Base-by-base conservation (phyloP, 2,797 vertebrate species). In the Merluccius polli region DNA sequence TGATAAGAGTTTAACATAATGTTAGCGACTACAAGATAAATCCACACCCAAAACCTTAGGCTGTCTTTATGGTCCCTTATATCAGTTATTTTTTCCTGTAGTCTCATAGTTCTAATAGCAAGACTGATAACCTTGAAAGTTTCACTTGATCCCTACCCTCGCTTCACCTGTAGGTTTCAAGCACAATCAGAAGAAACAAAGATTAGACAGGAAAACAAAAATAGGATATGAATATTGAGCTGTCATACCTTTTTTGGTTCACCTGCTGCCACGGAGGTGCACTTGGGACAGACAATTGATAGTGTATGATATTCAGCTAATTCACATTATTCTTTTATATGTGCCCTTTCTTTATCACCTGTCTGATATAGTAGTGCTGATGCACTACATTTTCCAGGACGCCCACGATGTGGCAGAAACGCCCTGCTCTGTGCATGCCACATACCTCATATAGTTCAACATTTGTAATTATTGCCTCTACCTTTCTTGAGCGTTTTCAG, bases 321-420 rank as follows among this genome's bases (percentile, higher is more conserved):
- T 88, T 83, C 33, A 67, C 41, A 85, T 76, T 77, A 87, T 85
- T 86, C 74, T 75, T 87, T 89, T 85, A 86, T 87, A 82, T n/a
- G 16, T 78, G 59, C 70, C 65, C 44, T 69, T n/a, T n/a, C 67
- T 86, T 92, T 91, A 93, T 91, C 84, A 84, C 38, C 27, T 31
- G 15, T 35, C 82, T 88, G 91, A 93, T 92, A 92, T 78, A 72
- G 82, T 84, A 82, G 30, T 90, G 92, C 91, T 92, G 91, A 91
- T 89, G 84, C 16, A 2, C 73, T 75, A 44, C 70, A 11, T 88
- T 91, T 88, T 73, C 36, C 31, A 30, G 48, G 38, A 80, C 76
- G 21, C 81, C 73, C 77, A 83, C 75, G 77, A 70, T 38, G 65
- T 70, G 75, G 72, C 79, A 78, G 76, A 75, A 83, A 86, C 85